A percentile compares a stretch with the other conserved stretches of the same genome.
Conservation (phyloP, 1,140 invertebrate genomes). For the Drosophila truncata region DNA sequence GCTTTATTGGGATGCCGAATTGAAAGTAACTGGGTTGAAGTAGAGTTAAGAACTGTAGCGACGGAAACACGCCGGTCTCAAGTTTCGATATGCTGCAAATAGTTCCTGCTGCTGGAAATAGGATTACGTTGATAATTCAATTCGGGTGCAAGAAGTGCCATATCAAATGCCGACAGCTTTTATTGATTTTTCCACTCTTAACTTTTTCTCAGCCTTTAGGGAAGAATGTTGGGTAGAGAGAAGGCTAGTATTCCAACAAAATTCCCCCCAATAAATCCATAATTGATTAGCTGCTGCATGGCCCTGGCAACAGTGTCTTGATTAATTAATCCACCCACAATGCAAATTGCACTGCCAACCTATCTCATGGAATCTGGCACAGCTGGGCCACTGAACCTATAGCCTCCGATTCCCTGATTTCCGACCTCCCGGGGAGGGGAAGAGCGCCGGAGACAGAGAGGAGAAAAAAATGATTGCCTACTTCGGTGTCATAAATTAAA, state of each 20-base stretch:
- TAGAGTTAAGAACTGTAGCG: slow-evolving; percentile 2
- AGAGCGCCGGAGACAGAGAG: slow-evolving; percentile 3
- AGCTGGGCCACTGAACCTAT: slow-evolving; percentile 47
- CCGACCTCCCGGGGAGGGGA: slow-evolving; percentile 1
- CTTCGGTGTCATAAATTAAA: slow-evolving; percentile 81
- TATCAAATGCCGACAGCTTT: not conserved
- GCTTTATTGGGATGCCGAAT: not conserved
- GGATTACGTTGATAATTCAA: not conserved
- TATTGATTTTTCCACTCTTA: not conserved
- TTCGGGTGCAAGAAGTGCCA: not conserved
- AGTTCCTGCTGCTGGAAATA: slow-evolving; percentile 4
- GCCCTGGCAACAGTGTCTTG: slow-evolving; percentile 37
- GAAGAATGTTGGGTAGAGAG: not conserved
- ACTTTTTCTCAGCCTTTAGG: not conserved
- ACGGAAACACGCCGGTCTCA: not conserved
- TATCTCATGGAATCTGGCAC: slow-evolving; percentile 50
- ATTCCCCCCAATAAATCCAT: not conserved
- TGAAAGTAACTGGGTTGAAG: slow-evolving; percentile 5
- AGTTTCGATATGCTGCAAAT: slow-evolving; percentile 6
- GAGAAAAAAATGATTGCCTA: slow-evolving; percentile 75
- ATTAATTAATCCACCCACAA: slow-evolving; percentile 67
- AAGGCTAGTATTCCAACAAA: not conserved
- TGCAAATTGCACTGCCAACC: slow-evolving; percentile 56
- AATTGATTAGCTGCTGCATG: slow-evolving; percentile 38
- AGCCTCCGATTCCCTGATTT: not conserved